Evolutionary conservation across 2,888 invertebrate species (phyloP).

Genomic region (Gymnoscelis rufifasciata): DNA sequence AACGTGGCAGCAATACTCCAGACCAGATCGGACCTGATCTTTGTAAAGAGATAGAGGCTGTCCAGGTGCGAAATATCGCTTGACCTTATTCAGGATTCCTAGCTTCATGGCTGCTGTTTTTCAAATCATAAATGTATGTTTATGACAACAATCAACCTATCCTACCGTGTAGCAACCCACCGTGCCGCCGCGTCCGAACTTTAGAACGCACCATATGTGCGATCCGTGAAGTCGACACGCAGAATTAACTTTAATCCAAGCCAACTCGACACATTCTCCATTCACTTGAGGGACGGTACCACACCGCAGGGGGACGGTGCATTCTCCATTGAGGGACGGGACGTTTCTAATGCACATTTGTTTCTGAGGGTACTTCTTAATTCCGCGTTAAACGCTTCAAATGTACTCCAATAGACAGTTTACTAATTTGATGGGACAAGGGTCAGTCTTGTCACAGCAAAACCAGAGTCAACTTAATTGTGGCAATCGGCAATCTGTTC

Average conservation of each 20-base stretch:
- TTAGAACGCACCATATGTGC: conserved; percentile 61
- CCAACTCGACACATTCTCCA: conserved; percentile 61
- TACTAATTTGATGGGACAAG: conserved; percentile 3
- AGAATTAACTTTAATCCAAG: conserved; percentile 65
- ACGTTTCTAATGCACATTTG: conserved; percentile 4
- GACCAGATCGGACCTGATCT: background rate
- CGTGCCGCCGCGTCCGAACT: conserved; percentile 22
- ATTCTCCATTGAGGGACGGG: too few species aligned
- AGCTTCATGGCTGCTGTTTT: background rate
- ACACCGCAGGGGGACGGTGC: too few species aligned
- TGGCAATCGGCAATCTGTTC: background rate
- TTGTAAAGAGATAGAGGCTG: background rate
- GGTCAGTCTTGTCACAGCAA: background rate
- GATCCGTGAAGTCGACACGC: conserved; percentile 55
- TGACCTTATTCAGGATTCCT: background rate
- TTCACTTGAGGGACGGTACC: too few species aligned
- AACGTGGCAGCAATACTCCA: background rate
- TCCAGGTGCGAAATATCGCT: background rate
- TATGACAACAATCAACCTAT: background rate
- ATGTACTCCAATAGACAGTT: conserved; percentile 7
- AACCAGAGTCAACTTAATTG: background rate
- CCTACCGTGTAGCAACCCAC: background rate
- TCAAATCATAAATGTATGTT: too few species aligned
- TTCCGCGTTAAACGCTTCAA: conserved; percentile 14
- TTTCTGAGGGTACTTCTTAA: conserved; percentile 31